A percentile compares a stretch with the other conserved stretches of the same genome.
These are phyloP conservation scores for Cyphomyrus plagiostoma DNA, from an alignment of 2,113 vertebrate species.

Conservation along the genomic window DNA sequence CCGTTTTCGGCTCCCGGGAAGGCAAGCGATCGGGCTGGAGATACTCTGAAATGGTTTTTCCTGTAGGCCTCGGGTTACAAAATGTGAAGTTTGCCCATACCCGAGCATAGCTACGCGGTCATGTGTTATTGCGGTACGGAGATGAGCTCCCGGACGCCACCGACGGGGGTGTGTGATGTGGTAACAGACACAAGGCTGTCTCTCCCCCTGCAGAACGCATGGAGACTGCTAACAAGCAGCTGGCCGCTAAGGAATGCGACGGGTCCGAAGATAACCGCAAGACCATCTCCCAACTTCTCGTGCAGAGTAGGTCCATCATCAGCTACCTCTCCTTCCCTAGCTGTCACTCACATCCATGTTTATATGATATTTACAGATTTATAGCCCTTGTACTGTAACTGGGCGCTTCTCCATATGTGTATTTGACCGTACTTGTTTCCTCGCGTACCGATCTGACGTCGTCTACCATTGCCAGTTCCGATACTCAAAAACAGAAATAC, in stretches of 20 bases:
- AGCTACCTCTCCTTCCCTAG: background rate
- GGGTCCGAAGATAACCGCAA: conserved; percentile 92
- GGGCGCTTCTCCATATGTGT: background rate
- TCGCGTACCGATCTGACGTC: background rate
- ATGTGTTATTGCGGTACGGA: background rate
- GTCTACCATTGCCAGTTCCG: background rate
- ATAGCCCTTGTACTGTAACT: background rate
- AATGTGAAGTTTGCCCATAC: background rate
- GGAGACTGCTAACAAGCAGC: conserved; percentile 95
- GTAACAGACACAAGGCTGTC: background rate
- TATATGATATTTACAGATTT: background rate
- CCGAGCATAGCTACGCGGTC: background rate
- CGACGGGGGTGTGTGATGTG: background rate
- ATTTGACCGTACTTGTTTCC: background rate
- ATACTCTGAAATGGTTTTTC: background rate
- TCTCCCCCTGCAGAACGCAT: conserved; percentile 75
- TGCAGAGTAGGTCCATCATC: conserved; percentile 78
- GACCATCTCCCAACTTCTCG: conserved; percentile 91
- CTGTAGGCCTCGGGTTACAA: background rate
- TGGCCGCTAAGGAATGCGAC: conserved; percentile 88
- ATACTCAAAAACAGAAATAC: background rate
- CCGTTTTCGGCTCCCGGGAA: background rate
- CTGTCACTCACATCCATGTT: background rate
- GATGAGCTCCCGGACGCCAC: background rate
- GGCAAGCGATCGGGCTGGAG: background rate